phyloP scores from a whole-genome alignment of 1,140 invertebrate species.

The Sitobion miscanthi region DNA sequence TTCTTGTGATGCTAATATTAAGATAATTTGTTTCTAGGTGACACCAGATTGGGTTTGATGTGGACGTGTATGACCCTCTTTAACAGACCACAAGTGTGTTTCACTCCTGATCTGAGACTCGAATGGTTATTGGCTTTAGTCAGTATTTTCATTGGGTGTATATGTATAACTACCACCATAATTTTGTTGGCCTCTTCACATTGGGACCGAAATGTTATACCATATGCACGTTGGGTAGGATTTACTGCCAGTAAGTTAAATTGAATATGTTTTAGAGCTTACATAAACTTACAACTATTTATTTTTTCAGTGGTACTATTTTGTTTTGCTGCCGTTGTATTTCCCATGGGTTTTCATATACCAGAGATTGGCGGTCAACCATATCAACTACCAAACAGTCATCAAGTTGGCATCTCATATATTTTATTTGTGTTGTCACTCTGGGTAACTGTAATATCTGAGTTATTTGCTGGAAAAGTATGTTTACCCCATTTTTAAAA shows the following conservation, averaged over 20 bases:
- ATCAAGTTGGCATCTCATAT: conserved; percentile 94
- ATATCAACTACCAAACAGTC: conserved; percentile 93
- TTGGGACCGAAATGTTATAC: conserved; percentile 88
- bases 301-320: conserved; percentile 88
- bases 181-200: conserved; percentile 85
- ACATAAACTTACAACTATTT: neutral
- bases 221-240: conserved; percentile 93
- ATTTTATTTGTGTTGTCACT: conserved; percentile 93
- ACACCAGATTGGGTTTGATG: conserved; percentile 88
- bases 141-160: conserved; percentile 90
- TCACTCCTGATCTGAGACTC: conserved; percentile 81
- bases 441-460: conserved; percentile 96
- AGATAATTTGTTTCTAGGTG: conserved; percentile 68
- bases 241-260: conserved; percentile 86
- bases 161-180: conserved; percentile 90
- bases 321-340: conserved; percentile 92
- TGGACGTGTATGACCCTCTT: conserved; percentile 93
- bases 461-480: conserved; percentile 96
- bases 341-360: conserved; percentile 94
- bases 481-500: conserved; percentile 90
- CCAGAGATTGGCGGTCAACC: conserved; percentile 94
- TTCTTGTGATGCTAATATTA: neutral
- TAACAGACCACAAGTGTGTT: conserved; percentile 86
- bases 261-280: neutral
- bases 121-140: conserved; percentile 91